Evolutionary conservation across 2,888 invertebrate species (phyloP).

Genomic region (Apamea crenata): DNA sequence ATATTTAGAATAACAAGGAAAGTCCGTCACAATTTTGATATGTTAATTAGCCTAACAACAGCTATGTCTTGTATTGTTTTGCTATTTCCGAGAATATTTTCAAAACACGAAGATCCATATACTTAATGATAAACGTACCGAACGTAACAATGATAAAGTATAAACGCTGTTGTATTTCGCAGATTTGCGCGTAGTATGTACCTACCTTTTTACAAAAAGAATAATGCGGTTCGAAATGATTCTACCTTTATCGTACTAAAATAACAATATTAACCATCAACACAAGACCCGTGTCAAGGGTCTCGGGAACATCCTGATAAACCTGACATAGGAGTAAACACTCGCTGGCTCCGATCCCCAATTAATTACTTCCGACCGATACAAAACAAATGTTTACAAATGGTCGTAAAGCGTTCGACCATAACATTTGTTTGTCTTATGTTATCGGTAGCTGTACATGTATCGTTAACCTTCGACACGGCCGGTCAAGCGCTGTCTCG

Average conservation of each 20-base stretch:
- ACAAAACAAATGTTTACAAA: conserved; percentile 79
- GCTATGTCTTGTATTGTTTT: background rate
- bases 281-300: conserved; percentile 41
- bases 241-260: background rate
- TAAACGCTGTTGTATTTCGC: background rate
- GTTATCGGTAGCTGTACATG: conserved; percentile 62
- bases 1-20: conserved; percentile 37
- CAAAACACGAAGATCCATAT: background rate
- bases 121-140: background rate
- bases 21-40: background rate
- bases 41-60: background rate
- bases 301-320: conserved; percentile 61
- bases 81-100: conserved; percentile 18
- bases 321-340: conserved; percentile 64
- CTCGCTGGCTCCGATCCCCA: conserved; percentile 65
- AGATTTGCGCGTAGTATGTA: background rate
- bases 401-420: conserved; percentile 74
- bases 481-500: conserved; percentile 78
- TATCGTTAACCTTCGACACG: conserved; percentile 83
- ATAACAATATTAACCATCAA: conserved; percentile 35
- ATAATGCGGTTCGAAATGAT: background rate
- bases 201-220: background rate
- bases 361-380: conserved; percentile 78
- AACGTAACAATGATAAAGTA: too few relatives aligned
- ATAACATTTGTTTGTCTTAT: conserved; percentile 77